These are phyloP conservation scores for Drosophila micromelanica DNA, from an alignment of 1,140 invertebrate species.

Conservation along the genomic window DNA sequence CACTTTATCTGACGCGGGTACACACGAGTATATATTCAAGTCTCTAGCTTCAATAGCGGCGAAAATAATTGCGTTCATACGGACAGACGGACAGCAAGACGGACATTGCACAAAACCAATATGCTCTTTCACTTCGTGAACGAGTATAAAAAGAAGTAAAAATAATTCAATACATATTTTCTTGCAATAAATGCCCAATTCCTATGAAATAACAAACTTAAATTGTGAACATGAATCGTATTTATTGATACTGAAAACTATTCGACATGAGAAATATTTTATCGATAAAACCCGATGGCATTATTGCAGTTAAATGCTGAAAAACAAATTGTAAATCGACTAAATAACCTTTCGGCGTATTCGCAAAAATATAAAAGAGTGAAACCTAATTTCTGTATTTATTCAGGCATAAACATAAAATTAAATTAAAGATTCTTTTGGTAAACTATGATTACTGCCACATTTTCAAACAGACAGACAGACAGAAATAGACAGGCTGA, in stretches of 20 bases:
- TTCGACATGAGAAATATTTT: neutral
- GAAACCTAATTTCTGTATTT: slow-evolving; percentile 55
- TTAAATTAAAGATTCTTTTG: slow-evolving; percentile 32
- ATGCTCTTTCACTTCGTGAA: no score
- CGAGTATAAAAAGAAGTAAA: no score
- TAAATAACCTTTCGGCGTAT: slow-evolving; percentile 6
- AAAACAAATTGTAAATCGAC: slow-evolving; percentile 17
- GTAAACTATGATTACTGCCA: slow-evolving; percentile 18
- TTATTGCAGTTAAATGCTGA: neutral
- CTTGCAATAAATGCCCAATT: neutral
- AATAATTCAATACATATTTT: neutral
- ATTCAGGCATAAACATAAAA: slow-evolving; percentile 53
- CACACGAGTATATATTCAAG: no score
- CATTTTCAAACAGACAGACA: slow-evolving; percentile 21
- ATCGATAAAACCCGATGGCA: neutral
- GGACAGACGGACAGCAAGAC: no score
- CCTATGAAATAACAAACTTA: neutral
- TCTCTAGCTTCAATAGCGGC: no score
- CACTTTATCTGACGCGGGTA: no score
- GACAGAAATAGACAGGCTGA: slow-evolving; percentile 21
- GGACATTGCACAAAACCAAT: no score
- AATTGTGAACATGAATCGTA: neutral
- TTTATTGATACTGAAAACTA: neutral
- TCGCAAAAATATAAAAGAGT: slow-evolving; percentile 25
- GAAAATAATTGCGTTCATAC: no score